These are phyloP conservation scores for Celastrina argiolus DNA, from an alignment of 2,888 invertebrate species.

Conservation along the genomic window DNA sequence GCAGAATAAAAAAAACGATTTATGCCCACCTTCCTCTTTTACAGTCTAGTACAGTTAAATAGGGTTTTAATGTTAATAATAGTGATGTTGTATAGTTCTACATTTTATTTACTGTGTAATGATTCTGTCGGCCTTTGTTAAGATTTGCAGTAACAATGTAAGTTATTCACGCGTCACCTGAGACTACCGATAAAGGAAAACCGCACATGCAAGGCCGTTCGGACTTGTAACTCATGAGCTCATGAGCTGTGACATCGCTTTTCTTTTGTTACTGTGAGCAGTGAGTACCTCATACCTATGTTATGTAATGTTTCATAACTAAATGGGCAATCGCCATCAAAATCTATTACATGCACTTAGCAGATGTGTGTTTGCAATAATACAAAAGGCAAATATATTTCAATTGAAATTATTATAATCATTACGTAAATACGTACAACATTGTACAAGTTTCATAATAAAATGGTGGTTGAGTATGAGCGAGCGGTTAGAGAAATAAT, in stretches of 20 bases:
- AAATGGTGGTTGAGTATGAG: too few species aligned
- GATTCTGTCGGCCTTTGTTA: background rate
- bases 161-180: conserved; percentile 26
- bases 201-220: conserved; percentile 20
- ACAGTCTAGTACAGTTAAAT: too few species aligned
- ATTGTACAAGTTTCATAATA: background rate
- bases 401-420: background rate
- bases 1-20: too few species aligned
- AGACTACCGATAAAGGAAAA: conserved; percentile 32
- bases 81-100: too few species aligned
- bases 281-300: background rate
- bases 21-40: too few species aligned
- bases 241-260: background rate
- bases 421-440: background rate
- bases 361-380: background rate
- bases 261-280: background rate
- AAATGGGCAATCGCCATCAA: background rate
- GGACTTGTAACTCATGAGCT: background rate
- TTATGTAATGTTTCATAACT: background rate
- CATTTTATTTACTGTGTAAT: too few species aligned
- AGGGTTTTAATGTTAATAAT: too few species aligned
- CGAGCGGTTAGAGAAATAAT: too few species aligned
- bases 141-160: background rate
- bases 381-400: background rate
- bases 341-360: background rate